Percentiles rank a stretch among this genome's conserved stretches.
Conservation (phyloP, 2,888 invertebrate genomes). For the Athetis lepigone region DNA sequence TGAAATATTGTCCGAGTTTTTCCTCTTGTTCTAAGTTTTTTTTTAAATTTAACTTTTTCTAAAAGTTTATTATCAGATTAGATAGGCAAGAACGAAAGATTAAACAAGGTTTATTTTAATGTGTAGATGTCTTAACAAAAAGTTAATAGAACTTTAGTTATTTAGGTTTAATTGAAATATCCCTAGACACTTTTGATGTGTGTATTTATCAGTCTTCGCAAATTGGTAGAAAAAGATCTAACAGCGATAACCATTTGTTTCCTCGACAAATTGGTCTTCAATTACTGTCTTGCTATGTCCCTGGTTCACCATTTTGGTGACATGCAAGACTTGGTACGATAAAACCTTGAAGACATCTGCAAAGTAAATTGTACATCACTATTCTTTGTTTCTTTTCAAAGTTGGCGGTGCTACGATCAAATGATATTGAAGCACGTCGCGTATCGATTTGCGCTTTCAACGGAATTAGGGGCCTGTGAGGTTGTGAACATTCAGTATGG, state of each 20-base stretch:
- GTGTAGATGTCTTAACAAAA: no score
- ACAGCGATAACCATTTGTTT: neutral
- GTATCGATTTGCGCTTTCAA: slow-evolving; percentile 77
- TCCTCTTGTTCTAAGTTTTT: no score
- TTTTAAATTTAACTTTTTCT: no score
- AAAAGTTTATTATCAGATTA: no score
- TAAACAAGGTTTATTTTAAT: no score
- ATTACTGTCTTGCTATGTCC: slow-evolving; percentile 10
- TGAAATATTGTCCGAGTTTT: no score
- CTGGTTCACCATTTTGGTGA: slow-evolving; percentile 43
- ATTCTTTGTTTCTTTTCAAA: slow-evolving; percentile 55
- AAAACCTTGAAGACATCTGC: slow-evolving; percentile 43
- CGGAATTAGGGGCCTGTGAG: slow-evolving; percentile 70
- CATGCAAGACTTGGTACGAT: slow-evolving; percentile 42
- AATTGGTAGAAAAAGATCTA: no score
- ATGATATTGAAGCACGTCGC: slow-evolving; percentile 76
- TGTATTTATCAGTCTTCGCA: no score
- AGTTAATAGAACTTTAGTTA: no score
- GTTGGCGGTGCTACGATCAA: slow-evolving; percentile 70
- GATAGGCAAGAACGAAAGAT: no score
- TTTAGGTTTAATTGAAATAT: no score
- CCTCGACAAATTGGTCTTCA: slow-evolving; percentile 3
- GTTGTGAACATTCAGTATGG: neutral
- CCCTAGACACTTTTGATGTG: no score
- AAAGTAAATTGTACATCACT: slow-evolving; percentile 31